Percentiles rank a stretch among this genome's conserved stretches.
Conservation (phyloP, 1,140 invertebrate species). For the Anagrus nilaparvatae region DNA sequence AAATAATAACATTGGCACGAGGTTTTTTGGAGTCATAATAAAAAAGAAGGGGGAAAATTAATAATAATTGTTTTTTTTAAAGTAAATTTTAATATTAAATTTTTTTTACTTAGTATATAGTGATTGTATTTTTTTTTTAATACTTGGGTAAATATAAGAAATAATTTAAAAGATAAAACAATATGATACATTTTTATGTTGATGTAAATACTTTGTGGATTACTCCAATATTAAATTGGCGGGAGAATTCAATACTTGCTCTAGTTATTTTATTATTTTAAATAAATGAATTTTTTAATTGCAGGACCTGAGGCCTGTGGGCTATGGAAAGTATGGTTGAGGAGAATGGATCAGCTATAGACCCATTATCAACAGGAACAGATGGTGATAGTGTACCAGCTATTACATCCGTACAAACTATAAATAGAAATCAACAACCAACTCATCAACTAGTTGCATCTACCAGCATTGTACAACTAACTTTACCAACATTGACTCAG, state of each 20-base stretch:
- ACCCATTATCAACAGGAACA: slow-evolving; percentile 48
- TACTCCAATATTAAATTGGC: slow-evolving; percentile 6
- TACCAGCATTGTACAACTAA: slow-evolving; percentile 76
- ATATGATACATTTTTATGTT: slow-evolving; percentile 1
- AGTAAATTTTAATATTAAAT: too few relatives aligned
- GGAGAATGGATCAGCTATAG: slow-evolving; percentile 65
- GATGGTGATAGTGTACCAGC: slow-evolving; percentile 40
- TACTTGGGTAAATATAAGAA: neutral
- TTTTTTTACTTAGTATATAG: too few relatives aligned
- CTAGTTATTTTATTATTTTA: neutral
- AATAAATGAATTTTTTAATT: slow-evolving; percentile 28
- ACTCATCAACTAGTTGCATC: slow-evolving; percentile 48
- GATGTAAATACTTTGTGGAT: slow-evolving; percentile 12
- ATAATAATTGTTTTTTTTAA: too few relatives aligned
- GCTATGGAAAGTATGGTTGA: slow-evolving; percentile 81
- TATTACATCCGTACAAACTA: slow-evolving; percentile 47
- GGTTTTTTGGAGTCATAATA: too few relatives aligned
- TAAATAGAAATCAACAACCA: slow-evolving; percentile 40
- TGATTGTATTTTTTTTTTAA: slow-evolving; percentile 5
- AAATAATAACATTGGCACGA: too few relatives aligned
- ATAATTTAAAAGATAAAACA: slow-evolving; percentile 2
- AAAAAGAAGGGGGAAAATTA: too few relatives aligned
- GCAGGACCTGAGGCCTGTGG: slow-evolving; percentile 43
- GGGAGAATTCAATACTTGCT: neutral
- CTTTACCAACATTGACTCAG: slow-evolving; percentile 59